Percentiles rank a stretch among this genome's conserved stretches.
Evolutionary conservation across 2,113 vertebrate species (phyloP).

Genomic region (Aphelocoma coerulescens): DNA sequence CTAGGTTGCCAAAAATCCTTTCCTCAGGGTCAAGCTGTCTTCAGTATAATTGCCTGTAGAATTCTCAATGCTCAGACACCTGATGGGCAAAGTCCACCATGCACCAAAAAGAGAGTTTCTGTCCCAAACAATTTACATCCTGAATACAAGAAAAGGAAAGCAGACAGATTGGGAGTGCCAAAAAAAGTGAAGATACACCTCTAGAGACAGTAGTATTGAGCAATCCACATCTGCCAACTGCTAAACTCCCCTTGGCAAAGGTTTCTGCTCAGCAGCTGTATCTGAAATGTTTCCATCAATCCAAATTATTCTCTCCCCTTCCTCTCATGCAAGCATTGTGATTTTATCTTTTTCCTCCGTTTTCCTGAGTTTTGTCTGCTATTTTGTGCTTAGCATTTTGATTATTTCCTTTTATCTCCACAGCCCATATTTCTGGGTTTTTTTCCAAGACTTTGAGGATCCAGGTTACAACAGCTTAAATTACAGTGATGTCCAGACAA

Average conservation of each 20-base stretch:
- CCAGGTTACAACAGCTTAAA: background rate
- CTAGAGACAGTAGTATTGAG: background rate
- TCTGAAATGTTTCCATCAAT: background rate
- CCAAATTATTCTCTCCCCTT: background rate
- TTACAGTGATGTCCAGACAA: background rate
- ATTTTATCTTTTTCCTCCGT: background rate
- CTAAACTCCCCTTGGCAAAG: background rate
- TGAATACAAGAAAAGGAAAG: background rate
- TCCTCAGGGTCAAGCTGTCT: background rate
- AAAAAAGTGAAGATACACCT: background rate
- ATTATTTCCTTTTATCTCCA: background rate
- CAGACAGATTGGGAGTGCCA: background rate
- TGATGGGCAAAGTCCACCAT: fast-evolving
- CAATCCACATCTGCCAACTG: background rate
- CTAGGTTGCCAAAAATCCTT: background rate
- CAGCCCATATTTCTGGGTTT: fast-evolving
- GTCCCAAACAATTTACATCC: background rate
- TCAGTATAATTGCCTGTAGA: background rate
- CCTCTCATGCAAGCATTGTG: background rate
- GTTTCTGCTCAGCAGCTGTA: background rate
- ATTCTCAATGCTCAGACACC: background rate
- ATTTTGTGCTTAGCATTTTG: background rate
- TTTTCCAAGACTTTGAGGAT: background rate
- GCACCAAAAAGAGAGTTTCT: background rate
- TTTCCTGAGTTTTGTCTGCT: background rate